A percentile compares a stretch with the other conserved stretches of the same genome.
phyloP scores from a whole-genome alignment of 2,888 invertebrate genomes.

The Lydus trimaculatus region DNA sequence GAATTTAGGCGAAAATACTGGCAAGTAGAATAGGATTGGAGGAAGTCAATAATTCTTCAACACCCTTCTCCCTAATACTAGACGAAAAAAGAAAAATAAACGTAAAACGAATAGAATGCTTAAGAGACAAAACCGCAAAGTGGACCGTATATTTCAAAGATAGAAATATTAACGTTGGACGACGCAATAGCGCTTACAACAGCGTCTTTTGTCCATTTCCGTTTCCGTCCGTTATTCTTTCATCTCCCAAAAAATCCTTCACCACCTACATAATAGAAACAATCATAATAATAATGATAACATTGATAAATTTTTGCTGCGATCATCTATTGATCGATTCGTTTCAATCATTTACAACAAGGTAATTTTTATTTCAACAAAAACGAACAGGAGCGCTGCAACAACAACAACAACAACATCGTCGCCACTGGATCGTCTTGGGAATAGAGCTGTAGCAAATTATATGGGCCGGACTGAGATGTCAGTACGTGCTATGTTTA shows the following conservation, averaged over 20 bases:
- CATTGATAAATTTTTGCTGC: background rate
- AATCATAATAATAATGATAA: background rate
- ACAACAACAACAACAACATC: background rate
- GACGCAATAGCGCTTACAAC: background rate
- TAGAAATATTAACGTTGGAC: background rate
- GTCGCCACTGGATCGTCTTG: background rate
- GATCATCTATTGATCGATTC: background rate
- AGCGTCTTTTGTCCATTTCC: slow-evolving; percentile 6
- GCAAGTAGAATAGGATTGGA: no score
- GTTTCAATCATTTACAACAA: background rate
- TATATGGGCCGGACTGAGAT: slow-evolving; percentile 24
- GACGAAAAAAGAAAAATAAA: background rate
- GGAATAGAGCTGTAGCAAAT: slow-evolving; percentile 19
- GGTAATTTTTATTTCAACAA: background rate
- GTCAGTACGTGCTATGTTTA: slow-evolving; percentile 27
- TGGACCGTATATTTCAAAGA: slow-evolving; percentile 1
- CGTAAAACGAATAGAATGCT: background rate
- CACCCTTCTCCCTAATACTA: background rate
- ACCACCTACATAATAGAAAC: background rate
- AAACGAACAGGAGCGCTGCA: no score
- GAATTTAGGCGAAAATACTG: background rate
- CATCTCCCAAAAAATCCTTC: background rate
- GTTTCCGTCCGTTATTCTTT: background rate
- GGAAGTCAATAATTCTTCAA: slow-evolving; percentile 2
- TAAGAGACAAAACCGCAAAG: slow-evolving; percentile 8